Conservation (phyloP, 2,888 invertebrate species). For the Nymphalis polychloros region DNA sequence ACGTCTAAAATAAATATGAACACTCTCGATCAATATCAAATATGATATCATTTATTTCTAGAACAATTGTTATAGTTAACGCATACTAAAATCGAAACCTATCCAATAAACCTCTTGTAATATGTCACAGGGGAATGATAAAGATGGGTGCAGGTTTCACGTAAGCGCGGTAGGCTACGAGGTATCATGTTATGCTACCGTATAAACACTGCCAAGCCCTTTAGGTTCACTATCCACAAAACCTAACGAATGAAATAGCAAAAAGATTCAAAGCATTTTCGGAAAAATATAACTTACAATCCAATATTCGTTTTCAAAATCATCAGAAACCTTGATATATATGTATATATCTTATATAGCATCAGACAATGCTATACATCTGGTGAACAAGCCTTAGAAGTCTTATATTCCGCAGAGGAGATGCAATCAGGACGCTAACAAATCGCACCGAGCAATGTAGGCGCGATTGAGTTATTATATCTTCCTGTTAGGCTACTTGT, state of each 20-base stretch:
- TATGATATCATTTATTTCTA: not conserved
- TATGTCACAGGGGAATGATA: conserved; percentile 41
- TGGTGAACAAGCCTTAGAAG: conserved; percentile 31
- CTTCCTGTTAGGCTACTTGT: conserved; percentile 81
- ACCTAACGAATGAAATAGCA: not conserved
- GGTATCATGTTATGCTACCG: conserved; percentile 65
- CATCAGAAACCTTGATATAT: not conserved
- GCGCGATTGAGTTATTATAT: conserved; percentile 81
- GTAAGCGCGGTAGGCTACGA: conserved; percentile 61
- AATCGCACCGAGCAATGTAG: conserved; percentile 70
- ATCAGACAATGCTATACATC: conserved; percentile 5
- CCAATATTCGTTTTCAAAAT: not conserved
- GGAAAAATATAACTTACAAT: not conserved
- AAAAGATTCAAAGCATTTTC: not conserved
- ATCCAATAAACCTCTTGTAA: conserved; percentile 38
- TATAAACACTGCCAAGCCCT: conserved; percentile 42
- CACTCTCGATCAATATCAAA: not conserved
- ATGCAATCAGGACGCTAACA: conserved; percentile 79
- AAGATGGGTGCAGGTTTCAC: conserved; percentile 49
- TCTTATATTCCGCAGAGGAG: conserved; percentile 64
- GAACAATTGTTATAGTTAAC: conserved; percentile 25
- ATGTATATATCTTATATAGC: not conserved
- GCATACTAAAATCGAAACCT: conserved; percentile 32
- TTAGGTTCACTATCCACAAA: conserved; percentile 20
- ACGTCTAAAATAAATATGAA: not conserved